Percentiles rank a stretch among this genome's conserved stretches.
phyloP scores from a whole-genome alignment of 2,888 invertebrate genomes.

The Pollenia griseotomentosa region DNA sequence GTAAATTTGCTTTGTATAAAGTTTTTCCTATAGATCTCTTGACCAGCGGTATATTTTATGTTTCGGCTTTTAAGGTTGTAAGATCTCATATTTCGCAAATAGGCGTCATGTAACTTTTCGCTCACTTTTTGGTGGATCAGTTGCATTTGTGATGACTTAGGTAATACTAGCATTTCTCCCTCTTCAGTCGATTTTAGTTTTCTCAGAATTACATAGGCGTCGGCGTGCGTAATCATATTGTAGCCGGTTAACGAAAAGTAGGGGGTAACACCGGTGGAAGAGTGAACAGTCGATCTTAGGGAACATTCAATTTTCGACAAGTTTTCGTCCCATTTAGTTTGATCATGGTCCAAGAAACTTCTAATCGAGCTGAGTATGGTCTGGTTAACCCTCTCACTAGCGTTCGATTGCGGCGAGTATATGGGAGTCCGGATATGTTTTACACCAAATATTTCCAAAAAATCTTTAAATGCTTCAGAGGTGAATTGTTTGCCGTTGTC shows the following conservation, averaged over 20 bases:
- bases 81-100: background rate
- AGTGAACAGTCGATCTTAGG: background rate
- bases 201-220: background rate
- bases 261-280: background rate
- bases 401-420: background rate
- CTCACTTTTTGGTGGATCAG: background rate
- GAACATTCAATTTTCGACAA: background rate
- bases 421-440: background rate
- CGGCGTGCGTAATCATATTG: conserved; percentile 7
- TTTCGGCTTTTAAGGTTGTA: background rate
- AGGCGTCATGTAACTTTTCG: background rate
- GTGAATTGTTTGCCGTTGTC: too few relatives aligned
- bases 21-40: background rate
- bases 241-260: background rate
- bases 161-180: background rate
- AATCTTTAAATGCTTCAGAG: too few relatives aligned
- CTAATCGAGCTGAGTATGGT: background rate
- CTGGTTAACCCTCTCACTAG: background rate
- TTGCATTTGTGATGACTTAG: background rate
- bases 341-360: background rate
- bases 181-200: too few relatives aligned
- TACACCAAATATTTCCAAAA: too few relatives aligned
- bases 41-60: background rate
- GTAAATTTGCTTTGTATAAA: background rate
- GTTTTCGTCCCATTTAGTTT: conserved; percentile 9